phyloP scores from a whole-genome alignment of 2,113 vertebrate genomes.

The Gymnarchus niloticus region DNA sequence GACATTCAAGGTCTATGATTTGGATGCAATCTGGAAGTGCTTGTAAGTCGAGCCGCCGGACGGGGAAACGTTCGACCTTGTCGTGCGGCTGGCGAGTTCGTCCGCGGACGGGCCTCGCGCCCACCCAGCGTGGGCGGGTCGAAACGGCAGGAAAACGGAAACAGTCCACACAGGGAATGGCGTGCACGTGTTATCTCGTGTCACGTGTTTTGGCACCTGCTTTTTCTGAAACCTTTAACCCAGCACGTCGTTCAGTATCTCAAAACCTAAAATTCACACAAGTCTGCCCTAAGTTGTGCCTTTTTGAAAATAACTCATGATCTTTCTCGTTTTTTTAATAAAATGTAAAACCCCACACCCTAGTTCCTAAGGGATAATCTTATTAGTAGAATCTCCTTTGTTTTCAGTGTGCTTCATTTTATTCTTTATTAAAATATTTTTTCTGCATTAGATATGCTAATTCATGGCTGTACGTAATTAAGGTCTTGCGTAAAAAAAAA shows the following conservation, averaged over 20 bases:
- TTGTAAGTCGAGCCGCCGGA: conserved; percentile 53
- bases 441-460: conserved; percentile 63
- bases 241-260: conserved; percentile 52
- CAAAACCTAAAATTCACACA: conserved; percentile 60
- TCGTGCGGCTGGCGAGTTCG: conserved; percentile 55
- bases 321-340: conserved; percentile 51
- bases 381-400: conserved; percentile 65
- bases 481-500: conserved; percentile 52
- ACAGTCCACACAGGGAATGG: conserved; percentile 34
- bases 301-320: conserved; percentile 61
- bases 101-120: conserved; percentile 32
- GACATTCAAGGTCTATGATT: conserved; percentile 59
- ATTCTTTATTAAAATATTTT: conserved; percentile 65
- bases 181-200: background rate
- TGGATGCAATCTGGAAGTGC: conserved; percentile 51
- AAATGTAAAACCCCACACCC: conserved; percentile 56
- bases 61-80: conserved; percentile 64
- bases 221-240: conserved; percentile 8
- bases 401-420: conserved; percentile 59
- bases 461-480: conserved; percentile 61
- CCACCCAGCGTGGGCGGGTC: background rate
- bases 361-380: conserved; percentile 60
- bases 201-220: background rate
- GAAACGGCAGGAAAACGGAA: background rate
- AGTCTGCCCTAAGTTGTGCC: conserved; percentile 60